Evolutionary conservation across 2,888 invertebrate genomes (phyloP), one percentile per base, ranked within the genome.

Genomic region (Tribolium freemani): DNA sequence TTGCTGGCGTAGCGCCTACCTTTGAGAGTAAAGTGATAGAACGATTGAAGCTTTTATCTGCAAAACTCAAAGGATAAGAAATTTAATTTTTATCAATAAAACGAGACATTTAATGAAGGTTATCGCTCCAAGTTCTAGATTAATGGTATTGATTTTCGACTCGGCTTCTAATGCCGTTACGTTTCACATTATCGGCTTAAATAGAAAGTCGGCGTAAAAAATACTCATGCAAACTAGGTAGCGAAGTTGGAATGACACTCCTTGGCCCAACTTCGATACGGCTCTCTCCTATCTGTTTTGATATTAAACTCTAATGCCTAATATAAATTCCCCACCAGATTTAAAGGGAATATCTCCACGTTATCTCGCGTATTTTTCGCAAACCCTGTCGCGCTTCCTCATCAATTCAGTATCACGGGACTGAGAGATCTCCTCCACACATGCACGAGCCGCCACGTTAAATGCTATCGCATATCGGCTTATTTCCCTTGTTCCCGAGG

Each of bases 1-100:
- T 74, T 71, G 58, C 61, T 57, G 58, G 63, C 69, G 51, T 64
- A 72, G 63, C 69, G 51, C 63, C 64, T 69, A 72, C 72, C 68
- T 71, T 73, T 69, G 64, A 54, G 57, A 63, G 30, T 53, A 53
- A 61, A 70, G 61, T 61, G 73, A 69, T 70, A 69, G 66, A 69
- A 67, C 74, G 72, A 72, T 74, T 66, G 44, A 56, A 71, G 71
- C 64, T 73, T 75, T 75, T 75, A 71, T 73, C 68, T 57, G 60
- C 48, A 61, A 67, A 67, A 73, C 63, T 58, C 61, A 69, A 63
- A 57, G 74, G 61, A 69, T 66, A 69, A 69, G 64, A 72, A 75
- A 75, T 72, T 67, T 74, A 74, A 74, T 74, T 74, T 74, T 74
- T 74, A 74, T 54, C 71, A 69, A 71, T 71, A 63, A 72, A 74